Evolutionary conservation across 1,140 invertebrate species (phyloP), one percentile per base, ranked within the genome.

Genomic region (Sesamia nonagrioides): DNA sequence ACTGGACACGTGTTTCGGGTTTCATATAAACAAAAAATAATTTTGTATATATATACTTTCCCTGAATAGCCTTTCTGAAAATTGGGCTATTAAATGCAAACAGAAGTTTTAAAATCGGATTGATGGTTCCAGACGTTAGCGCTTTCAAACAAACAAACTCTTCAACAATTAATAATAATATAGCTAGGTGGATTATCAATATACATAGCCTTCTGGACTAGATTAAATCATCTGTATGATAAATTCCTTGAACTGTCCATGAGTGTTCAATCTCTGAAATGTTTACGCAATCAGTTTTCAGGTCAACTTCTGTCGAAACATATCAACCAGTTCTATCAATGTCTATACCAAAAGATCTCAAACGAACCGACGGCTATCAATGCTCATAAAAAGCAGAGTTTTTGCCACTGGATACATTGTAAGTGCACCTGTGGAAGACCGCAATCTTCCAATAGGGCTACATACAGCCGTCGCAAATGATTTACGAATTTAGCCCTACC

Each of bases 381-480:
- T 89, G 89, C 83, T 88, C 86, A 86, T 89, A 86, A 88, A 85
- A 86, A 83, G 84, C 71, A 82, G 78, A 80, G 78, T 86, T 86
- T 89, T 84, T 86, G 82, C 86, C 78, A 84, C 88, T 86, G 82
- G 89, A 88, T 89, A 81, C 82, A 81, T 83, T 83, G 77, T 77
- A 85, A 82, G 42, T 69, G 83, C 88, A 90, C 85, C 83, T 88
- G 89, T 84, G 82, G 82, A 87, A 86, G 88, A 85, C 61, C 80
- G 80, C 85, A 87, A 88, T 90, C 89, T 73, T 60, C 77, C 69
- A 76, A 83, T 84, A 80, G 68, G 35, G 80, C 76, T 72, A 86
- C 85, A 92, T 91, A 92, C 89, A 92, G 84, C 88, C 88, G 89
- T 91, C 80, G 82, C 42, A 84, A 90, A 92, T 93, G 89, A 92